phyloP scores from a whole-genome alignment of 2,113 vertebrate species.

The Pycnonotus jocosus region DNA sequence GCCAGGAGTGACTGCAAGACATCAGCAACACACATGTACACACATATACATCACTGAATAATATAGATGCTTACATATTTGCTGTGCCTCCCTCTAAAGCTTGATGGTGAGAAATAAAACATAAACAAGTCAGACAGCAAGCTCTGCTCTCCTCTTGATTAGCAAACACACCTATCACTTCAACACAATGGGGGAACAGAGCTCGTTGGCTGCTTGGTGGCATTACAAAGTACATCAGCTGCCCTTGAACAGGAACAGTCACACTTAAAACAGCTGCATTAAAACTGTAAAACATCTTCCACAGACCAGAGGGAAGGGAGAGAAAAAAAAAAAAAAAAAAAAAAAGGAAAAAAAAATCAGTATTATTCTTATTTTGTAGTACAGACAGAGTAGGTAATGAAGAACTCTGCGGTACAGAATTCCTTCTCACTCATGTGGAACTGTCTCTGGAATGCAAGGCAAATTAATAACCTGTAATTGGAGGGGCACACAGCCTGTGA shows the following conservation, averaged over 20 bases:
- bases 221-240: slow-evolving; percentile 60
- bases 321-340: not conserved
- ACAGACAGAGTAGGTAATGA: slow-evolving; percentile 40
- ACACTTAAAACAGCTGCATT: slow-evolving; percentile 43
- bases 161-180: slow-evolving; percentile 64
- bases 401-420: not conserved
- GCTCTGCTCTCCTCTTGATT: slow-evolving; percentile 63
- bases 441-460: slow-evolving; percentile 27
- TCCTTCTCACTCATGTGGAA: slow-evolving; percentile 50
- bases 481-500: not conserved
- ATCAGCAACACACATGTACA: not conserved
- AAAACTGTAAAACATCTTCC: slow-evolving; percentile 51
- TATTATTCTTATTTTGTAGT: slow-evolving; percentile 27
- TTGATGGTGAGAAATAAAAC: slow-evolving; percentile 57
- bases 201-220: slow-evolving; percentile 29
- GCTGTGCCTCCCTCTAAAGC: slow-evolving; percentile 49
- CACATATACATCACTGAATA: slow-evolving; percentile 1
- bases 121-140: slow-evolving; percentile 64
- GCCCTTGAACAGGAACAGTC: slow-evolving; percentile 46
- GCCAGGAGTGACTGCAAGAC: not conserved
- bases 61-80: slow-evolving; percentile 36
- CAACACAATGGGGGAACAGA: slow-evolving; percentile 51
- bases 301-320: not conserved
- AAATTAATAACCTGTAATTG: slow-evolving; percentile 60
- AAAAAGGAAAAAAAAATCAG: not conserved